Evolutionary conservation across 2,888 invertebrate genomes (phyloP).

Genomic region (Scaptomyza tumidula): DNA sequence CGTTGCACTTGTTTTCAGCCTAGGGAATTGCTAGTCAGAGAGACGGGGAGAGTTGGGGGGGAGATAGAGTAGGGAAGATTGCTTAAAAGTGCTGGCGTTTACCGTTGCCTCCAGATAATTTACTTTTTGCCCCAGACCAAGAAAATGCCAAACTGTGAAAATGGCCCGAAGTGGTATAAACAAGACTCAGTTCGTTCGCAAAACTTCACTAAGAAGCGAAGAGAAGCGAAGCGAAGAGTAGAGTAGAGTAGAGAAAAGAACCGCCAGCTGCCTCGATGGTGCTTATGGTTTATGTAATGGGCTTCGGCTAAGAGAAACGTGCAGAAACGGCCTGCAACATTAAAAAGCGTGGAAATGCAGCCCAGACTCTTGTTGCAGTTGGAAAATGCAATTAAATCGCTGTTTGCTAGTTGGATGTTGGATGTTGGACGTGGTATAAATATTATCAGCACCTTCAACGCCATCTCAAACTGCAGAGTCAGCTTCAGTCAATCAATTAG

Average conservation of each 20-base stretch:
- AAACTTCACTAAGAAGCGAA: not conserved
- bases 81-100: constrained; percentile 46
- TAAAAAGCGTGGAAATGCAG: constrained; percentile 62
- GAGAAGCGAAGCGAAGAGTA: too few species aligned
- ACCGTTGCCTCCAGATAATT: constrained; percentile 68
- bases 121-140: constrained; percentile 37
- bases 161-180: constrained; percentile 51
- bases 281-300: constrained; percentile 75
- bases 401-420: constrained; percentile 23
- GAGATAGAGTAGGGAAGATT: constrained; percentile 20
- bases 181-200: constrained; percentile 16
- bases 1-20: constrained; percentile 71
- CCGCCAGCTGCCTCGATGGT: constrained; percentile 27
- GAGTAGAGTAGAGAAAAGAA: not conserved
- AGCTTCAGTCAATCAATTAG: constrained; percentile 71
- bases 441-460: constrained; percentile 69
- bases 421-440: constrained; percentile 57
- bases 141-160: constrained; percentile 60
- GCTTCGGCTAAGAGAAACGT: constrained; percentile 41
- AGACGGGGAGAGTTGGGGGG: constrained; percentile 12
- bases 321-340: constrained; percentile 53
- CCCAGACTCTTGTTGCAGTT: constrained; percentile 18
- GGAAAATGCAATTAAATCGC: constrained; percentile 76
- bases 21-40: constrained; percentile 40
- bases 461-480: not conserved